Conservation (phyloP, 2,113 vertebrate species). For the Bufo bufo region DNA sequence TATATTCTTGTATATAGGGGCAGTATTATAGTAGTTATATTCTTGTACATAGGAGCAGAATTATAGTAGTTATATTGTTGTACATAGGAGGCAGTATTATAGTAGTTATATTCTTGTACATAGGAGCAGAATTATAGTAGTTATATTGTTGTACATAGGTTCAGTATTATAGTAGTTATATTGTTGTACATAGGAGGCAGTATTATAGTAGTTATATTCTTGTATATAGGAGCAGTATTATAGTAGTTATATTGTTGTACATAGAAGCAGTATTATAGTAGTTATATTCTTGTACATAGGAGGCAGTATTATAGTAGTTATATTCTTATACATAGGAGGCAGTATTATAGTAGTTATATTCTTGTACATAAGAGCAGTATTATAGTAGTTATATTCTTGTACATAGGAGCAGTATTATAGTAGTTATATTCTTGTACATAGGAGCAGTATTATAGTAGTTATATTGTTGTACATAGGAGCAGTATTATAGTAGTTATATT, state of each 20-base stretch:
- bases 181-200: neutral
- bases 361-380: neutral
- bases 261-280: neutral
- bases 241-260: neutral
- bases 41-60: neutral
- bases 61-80: neutral
- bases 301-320: neutral
- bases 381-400: neutral
- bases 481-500: neutral
- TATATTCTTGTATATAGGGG: neutral
- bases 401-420: neutral
- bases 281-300: constrained; percentile 3
- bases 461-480: neutral
- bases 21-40: neutral
- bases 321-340: neutral
- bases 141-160: neutral
- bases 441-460: neutral
- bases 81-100: neutral
- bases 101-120: constrained; percentile 7
- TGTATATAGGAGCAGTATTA: neutral
- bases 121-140: neutral
- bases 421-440: constrained; percentile 1
- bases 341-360: constrained; percentile 4
- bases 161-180: neutral
- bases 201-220: constrained; percentile 8